Evolutionary conservation across 2,113 vertebrate species (phyloP), one percentile per base, ranked within the genome.

Genomic region (Ancistrus triradiatus): DNA sequence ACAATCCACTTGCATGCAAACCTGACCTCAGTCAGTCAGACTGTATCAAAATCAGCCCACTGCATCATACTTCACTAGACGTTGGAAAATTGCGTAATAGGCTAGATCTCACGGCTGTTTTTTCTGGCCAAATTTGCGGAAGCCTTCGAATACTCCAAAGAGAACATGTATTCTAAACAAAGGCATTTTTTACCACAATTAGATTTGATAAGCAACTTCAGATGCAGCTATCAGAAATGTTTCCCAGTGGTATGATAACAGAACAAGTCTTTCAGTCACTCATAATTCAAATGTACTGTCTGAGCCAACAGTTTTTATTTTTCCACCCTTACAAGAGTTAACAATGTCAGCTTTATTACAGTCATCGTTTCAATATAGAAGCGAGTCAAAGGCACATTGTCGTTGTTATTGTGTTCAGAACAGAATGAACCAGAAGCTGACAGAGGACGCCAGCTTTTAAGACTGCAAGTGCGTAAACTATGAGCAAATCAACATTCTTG

Each of bases 81-180:
- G 83, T 75, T 64, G 61, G 28, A 27, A 27, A 33, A 57, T 88
- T 87, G 61, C 83, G 82, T 85, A 88, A 88, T 64, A 66, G 51
- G 15, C 1, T 55, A 61, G 73, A 67, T 75, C 77, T 73, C 74
- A 70, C 74, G 80, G 72, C 76, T 83, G 72, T 71, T 73, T 53
- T 51, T 66, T 48, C 11, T 3, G 2, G n/a, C n/a, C n/a, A n/a
- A n/a, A n/a, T n/a, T n/a, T n/a, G n/a, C n/a, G n/a, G n/a, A n/a
- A n/a, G n/a, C n/a, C n/a, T n/a, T n/a, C n/a, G n/a, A n/a, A n/a
- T n/a, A n/a, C n/a, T n/a, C n/a, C n/a, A n/a, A n/a, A n/a, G n/a
- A n/a, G n/a, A n/a, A n/a, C n/a, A n/a, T n/a, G n/a, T n/a, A n/a
- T n/a, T n/a, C n/a, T n/a, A n/a, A n/a, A n/a, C n/a, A n/a, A n/a